phyloP scores from a whole-genome alignment of 1,140 invertebrate species.

The Pomacea maculata region DNA sequence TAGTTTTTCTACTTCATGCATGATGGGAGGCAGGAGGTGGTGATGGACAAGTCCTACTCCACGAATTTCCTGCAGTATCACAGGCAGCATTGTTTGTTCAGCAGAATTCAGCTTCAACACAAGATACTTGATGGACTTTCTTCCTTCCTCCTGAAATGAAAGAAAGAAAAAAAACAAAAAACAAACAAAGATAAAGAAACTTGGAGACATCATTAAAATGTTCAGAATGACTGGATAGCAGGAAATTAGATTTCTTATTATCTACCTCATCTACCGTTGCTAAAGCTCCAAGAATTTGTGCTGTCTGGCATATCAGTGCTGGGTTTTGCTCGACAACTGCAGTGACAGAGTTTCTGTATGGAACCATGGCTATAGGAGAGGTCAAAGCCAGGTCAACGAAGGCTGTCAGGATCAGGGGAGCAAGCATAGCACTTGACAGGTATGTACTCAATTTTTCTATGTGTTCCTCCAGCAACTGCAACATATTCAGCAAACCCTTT shows the following conservation, averaged over 20 bases:
- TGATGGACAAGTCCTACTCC: slow-evolving; percentile 80
- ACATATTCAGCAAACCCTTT: neutral
- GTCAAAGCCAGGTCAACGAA: slow-evolving; percentile 79
- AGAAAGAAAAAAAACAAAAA: slow-evolving; percentile 12
- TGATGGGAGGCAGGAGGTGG: slow-evolving; percentile 78
- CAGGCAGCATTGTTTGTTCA: slow-evolving; percentile 76
- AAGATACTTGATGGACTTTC: slow-evolving; percentile 82
- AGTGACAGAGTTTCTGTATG: slow-evolving; percentile 76
- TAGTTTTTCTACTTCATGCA: slow-evolving; percentile 75
- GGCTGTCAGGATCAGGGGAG: slow-evolving; percentile 77
- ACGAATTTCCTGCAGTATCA: slow-evolving; percentile 80
- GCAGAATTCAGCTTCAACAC: slow-evolving; percentile 75
- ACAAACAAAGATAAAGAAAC: slow-evolving; percentile 15
- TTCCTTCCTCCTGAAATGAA: slow-evolving; percentile 67
- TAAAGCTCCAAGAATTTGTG: slow-evolving; percentile 63
- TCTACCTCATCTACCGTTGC: slow-evolving; percentile 61
- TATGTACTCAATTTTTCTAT: slow-evolving; percentile 82
- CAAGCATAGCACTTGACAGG: slow-evolving; percentile 70
- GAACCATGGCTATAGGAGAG: slow-evolving; percentile 73
- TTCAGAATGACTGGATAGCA: neutral
- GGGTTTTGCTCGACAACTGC: slow-evolving; percentile 76
- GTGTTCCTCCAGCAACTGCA: slow-evolving; percentile 77
- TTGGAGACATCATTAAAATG: neutral
- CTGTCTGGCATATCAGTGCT: slow-evolving; percentile 69
- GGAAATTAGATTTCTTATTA: neutral